A percentile compares a stretch with the other conserved stretches of the same genome.
Conservation (phyloP, 1,140 invertebrate species). For the Heterodera carotae region DNA sequence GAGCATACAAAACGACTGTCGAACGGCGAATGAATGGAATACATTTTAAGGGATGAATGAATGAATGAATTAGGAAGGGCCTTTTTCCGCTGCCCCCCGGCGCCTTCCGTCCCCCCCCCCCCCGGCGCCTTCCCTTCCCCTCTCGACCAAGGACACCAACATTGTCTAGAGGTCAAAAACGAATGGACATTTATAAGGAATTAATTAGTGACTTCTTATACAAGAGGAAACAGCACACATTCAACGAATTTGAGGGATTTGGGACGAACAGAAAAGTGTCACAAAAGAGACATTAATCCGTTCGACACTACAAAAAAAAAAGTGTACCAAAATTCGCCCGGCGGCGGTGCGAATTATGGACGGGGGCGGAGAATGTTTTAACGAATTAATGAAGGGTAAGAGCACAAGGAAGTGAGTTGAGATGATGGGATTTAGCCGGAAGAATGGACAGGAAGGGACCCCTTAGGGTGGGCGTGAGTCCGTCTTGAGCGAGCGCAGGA, state of each 20-base stretch:
- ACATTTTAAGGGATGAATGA: too few species aligned
- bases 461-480: too few species aligned
- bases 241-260: neutral
- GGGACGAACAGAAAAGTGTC: too few species aligned
- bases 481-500: neutral
- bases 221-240: neutral
- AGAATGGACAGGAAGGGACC: neutral
- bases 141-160: neutral
- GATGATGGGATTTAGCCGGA: neutral
- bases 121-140: too few species aligned
- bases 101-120: too few species aligned
- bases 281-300: too few species aligned
- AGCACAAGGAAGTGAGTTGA: neutral
- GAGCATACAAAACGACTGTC: too few species aligned
- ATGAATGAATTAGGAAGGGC: neutral
- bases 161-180: neutral
- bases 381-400: neutral
- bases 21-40: neutral
- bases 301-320: too few species aligned
- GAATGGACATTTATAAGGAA: neutral
- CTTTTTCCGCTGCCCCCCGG: too few species aligned
- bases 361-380: too few species aligned
- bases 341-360: too few species aligned
- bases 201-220: neutral
- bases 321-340: too few species aligned